Conservation (phyloP, 2,113 vertebrate species). For the Cettia cetti region DNA sequence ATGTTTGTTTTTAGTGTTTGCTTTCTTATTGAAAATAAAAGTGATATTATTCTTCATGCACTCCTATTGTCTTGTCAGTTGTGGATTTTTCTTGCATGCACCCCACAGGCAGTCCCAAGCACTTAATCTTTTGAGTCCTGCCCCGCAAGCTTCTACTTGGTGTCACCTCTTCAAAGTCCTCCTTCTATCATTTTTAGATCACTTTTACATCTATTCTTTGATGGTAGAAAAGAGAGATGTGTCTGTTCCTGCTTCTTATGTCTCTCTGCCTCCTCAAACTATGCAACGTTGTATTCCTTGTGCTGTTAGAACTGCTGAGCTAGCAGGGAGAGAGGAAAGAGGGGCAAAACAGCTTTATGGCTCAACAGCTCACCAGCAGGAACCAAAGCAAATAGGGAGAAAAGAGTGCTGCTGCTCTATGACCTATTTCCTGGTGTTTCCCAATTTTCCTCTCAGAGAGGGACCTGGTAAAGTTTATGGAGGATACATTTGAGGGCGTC, state of each 20-base stretch:
- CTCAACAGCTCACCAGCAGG: not conserved
- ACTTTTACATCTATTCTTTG: not conserved
- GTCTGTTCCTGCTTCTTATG: not conserved
- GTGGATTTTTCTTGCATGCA: not conserved
- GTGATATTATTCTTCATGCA: not conserved
- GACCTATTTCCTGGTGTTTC: not conserved
- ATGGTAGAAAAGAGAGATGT: not conserved
- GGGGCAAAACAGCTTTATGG: not conserved
- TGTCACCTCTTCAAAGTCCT: not conserved
- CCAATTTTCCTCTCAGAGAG: not conserved
- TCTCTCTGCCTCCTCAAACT: not conserved
- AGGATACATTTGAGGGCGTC: not conserved
- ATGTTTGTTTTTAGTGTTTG: not conserved
- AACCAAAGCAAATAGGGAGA: not conserved
- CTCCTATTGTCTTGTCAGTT: not conserved
- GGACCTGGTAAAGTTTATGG: not conserved
- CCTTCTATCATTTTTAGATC: not conserved
- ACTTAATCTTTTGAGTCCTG: not conserved
- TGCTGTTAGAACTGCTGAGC: not conserved
- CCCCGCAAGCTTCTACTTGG: not conserved
- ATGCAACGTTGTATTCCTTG: rapidly evolving
- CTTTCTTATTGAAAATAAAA: not conserved
- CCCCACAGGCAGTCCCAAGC: not conserved
- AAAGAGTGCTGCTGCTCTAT: not conserved
- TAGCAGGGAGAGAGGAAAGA: not conserved